Evolutionary conservation across 2,888 invertebrate genomes (phyloP), one percentile per base, ranked within the genome.

Genomic region (Matsumyia berberina): DNA sequence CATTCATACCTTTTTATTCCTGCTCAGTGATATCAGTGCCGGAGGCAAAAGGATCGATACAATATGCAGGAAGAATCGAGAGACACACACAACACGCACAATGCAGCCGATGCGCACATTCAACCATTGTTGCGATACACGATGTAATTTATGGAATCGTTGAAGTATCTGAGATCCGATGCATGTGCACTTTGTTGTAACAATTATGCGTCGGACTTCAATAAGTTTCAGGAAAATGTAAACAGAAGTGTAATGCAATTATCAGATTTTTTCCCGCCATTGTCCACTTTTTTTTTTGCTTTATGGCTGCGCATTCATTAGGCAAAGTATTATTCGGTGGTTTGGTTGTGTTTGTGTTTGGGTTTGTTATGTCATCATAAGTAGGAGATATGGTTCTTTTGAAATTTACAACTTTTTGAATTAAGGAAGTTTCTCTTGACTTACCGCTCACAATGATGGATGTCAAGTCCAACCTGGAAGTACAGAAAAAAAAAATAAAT

Each of bases 61-160:
- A 64, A 44, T 35, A 55, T 35, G 9, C 24, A 24, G n/a, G 19
- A 67, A 51, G 55, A 77, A 64, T 69, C 67, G 33, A 62, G 44
- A 58, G 72, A 57, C 35, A 72, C 66, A 70, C 49, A 57, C 57
- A n/a, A 44, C 11, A 79, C 39, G 57, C 42, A 78, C 79, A 79
- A 83, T 64, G 49, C 67, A 67, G 64, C 79, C 73, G 83, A 83
- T 83, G 74, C 83, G 83, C 83, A 79, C 69, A 83, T 83, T 62
- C 79, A 67, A 55, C 67, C 62, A 60, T 80, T 72, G 53, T 67
- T 24, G 51, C 24, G 60, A 37, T 67, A 53, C n/a, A n/a, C 31
- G 49, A 60, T 72, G 58, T 83, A 73, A 78, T 83, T 83, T 83
- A 83, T 79, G 62, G 83, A 79, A 79, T 69, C 58, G 62, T 64